Conservation (phyloP, 2,888 invertebrate genomes). For the Xylophagus ater region DNA sequence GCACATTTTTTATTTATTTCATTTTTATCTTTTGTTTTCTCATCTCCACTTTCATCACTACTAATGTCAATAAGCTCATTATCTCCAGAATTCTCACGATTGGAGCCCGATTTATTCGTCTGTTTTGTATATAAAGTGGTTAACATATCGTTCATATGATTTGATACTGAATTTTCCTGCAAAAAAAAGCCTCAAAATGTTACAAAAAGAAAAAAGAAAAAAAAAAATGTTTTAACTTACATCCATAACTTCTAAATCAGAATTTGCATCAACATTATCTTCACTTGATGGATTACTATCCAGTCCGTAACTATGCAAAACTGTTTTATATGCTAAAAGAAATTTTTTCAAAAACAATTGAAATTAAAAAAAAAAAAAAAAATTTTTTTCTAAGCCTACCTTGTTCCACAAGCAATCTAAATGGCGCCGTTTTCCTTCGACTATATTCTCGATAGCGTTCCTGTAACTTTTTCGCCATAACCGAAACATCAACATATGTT, state of each 20-base stretch:
- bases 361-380: background rate
- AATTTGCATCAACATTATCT: slow-evolving; percentile 41
- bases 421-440: slow-evolving; percentile 67
- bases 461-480: slow-evolving; percentile 72
- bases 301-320: slow-evolving; percentile 56
- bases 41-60: slow-evolving; percentile 58
- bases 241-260: slow-evolving; percentile 34
- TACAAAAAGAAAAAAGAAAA: too few species aligned
- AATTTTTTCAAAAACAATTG: too few species aligned
- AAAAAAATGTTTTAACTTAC: too few species aligned
- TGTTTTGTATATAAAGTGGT: slow-evolving; percentile 44
- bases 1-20: slow-evolving; percentile 44
- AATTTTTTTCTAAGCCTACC: slow-evolving; percentile 28
- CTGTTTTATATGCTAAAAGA: slow-evolving; percentile 53
- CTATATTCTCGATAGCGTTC: slow-evolving; percentile 66
- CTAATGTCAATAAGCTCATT: slow-evolving; percentile 69
- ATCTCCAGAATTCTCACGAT: slow-evolving; percentile 45
- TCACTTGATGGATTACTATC: slow-evolving; percentile 49
- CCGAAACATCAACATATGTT: slow-evolving; percentile 69
- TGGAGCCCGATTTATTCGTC: too few species aligned
- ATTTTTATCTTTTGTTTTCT: slow-evolving; percentile 38
- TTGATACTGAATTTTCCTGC: slow-evolving; percentile 24
- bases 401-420: slow-evolving; percentile 63
- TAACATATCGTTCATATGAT: slow-evolving; percentile 33
- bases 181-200: slow-evolving; percentile 21